These are phyloP conservation scores for Gandaritis pyraliata DNA, from an alignment of 2,888 invertebrate species.

Conservation along the genomic window DNA sequence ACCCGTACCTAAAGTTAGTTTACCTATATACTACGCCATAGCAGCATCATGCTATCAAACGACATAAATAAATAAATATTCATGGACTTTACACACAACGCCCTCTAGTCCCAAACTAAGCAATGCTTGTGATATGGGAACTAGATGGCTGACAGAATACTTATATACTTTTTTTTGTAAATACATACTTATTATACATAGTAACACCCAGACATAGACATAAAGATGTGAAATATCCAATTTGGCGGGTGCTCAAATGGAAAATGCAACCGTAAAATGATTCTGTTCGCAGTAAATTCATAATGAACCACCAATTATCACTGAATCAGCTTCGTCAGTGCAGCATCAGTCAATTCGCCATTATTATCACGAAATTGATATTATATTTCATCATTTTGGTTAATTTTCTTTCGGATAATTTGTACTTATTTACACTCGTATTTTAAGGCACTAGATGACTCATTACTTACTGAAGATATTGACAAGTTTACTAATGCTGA, in stretches of 20 bases:
- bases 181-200: too few species aligned
- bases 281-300: slow-evolving; percentile 38
- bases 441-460: neutral
- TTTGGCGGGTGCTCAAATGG: slow-evolving; percentile 34
- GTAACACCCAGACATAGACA: slow-evolving; percentile 20
- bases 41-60: too few species aligned
- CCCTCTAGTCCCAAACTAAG: too few species aligned
- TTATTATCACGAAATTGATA: slow-evolving; percentile 24
- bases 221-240: slow-evolving; percentile 34
- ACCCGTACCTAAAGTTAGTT: too few species aligned
- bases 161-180: too few species aligned
- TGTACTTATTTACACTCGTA: neutral
- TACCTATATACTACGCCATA: too few species aligned
- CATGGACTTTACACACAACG: too few species aligned
- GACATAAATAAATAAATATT: too few species aligned
- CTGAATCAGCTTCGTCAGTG: slow-evolving; percentile 25
- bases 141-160: too few species aligned
- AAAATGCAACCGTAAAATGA: slow-evolving; percentile 39
- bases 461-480: neutral
- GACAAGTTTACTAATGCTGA: too few species aligned
- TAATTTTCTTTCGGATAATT: slow-evolving; percentile 12
- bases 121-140: too few species aligned
- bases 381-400: slow-evolving; percentile 20
- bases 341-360: slow-evolving; percentile 21
- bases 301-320: slow-evolving; percentile 42